Percentiles rank a stretch among this genome's conserved stretches.
Conservation (phyloP, 2,888 invertebrate genomes). For the Diloba caeruleocephala region DNA sequence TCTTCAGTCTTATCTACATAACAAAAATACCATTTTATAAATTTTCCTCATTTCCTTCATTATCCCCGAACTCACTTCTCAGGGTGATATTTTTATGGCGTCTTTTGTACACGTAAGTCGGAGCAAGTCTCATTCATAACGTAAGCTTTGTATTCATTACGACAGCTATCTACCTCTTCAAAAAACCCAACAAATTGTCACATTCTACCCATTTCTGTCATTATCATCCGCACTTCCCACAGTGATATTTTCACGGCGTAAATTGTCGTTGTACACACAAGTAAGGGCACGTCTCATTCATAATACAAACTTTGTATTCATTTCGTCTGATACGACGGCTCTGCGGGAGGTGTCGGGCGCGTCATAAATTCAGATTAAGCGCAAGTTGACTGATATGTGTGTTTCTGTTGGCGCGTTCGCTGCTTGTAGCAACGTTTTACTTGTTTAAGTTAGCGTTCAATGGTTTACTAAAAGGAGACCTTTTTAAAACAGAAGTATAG, state of each 20-base stretch:
- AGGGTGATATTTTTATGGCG: too few relatives aligned
- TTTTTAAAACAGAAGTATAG: too few relatives aligned
- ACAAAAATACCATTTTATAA: too few relatives aligned
- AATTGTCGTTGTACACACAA: slow-evolving; percentile 32
- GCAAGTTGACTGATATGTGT: slow-evolving; percentile 29
- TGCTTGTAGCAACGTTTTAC: too few relatives aligned
- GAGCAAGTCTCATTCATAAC: too few relatives aligned
- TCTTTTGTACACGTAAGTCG: too few relatives aligned
- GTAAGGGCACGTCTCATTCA: slow-evolving; percentile 59
- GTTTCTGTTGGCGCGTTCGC: slow-evolving; percentile 24
- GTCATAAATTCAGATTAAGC: slow-evolving; percentile 70
- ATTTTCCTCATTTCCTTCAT: too few relatives aligned
- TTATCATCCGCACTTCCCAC: slow-evolving; percentile 12
- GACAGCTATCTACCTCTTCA: neutral
- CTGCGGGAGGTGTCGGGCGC: slow-evolving; percentile 58
- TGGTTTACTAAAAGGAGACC: too few relatives aligned
- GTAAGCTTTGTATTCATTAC: too few relatives aligned
- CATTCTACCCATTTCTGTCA: slow-evolving; percentile 34
- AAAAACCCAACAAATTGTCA: slow-evolving; percentile 32
- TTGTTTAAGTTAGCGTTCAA: too few relatives aligned
- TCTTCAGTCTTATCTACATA: too few relatives aligned
- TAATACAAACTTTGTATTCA: slow-evolving; percentile 68
- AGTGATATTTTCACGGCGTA: slow-evolving; percentile 30
- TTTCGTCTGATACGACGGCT: slow-evolving; percentile 58
- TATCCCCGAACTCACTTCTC: too few relatives aligned